A percentile compares a stretch with the other conserved stretches of the same genome.
Evolutionary conservation across 2,797 vertebrate species (phyloP).

Genomic region (Epinephelus coioides): DNA sequence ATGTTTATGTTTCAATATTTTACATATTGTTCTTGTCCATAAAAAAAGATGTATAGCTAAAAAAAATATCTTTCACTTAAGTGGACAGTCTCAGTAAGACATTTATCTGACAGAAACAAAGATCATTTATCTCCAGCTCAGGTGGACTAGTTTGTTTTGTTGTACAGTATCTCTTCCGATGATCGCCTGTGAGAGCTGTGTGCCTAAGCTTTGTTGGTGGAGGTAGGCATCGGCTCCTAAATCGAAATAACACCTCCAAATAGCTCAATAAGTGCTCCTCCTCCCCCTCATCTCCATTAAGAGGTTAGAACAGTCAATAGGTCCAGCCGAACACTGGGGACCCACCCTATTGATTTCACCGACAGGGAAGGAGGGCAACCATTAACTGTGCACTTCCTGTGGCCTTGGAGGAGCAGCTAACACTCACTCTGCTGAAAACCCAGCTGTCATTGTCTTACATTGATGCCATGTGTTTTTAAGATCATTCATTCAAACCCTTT

Average conservation of each 20-base stretch:
- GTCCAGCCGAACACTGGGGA: constrained; percentile 72
- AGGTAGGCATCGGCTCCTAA: constrained; percentile 51
- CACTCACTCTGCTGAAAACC: constrained; percentile 25
- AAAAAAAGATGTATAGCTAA: not conserved
- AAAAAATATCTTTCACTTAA: not conserved
- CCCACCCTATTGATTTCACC: constrained; percentile 80
- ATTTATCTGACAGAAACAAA: constrained; percentile 9
- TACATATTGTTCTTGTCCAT: not conserved
- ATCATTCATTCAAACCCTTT: not conserved
- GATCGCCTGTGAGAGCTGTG: constrained; percentile 24
- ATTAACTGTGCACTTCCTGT: constrained; percentile 72
- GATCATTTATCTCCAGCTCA: not conserved
- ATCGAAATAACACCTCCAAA: constrained; percentile 79
- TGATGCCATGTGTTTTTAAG: not conserved
- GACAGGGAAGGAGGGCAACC: constrained; percentile 60
- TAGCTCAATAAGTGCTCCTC: constrained; percentile 82
- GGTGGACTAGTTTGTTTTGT: constrained; percentile 6
- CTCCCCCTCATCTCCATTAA: constrained; percentile 84
- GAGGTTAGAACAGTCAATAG: constrained; percentile 84
- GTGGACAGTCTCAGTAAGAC: not conserved
- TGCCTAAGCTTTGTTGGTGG: constrained; percentile 21
- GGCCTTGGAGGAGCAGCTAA: constrained; percentile 43
- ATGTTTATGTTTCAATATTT: not conserved
- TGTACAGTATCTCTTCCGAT: constrained; percentile 12
- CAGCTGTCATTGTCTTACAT: not conserved